Evolutionary conservation across 2,797 vertebrate species (phyloP), one percentile per base, ranked within the genome.

Genomic region (Sebastes kiyomatsui): DNA sequence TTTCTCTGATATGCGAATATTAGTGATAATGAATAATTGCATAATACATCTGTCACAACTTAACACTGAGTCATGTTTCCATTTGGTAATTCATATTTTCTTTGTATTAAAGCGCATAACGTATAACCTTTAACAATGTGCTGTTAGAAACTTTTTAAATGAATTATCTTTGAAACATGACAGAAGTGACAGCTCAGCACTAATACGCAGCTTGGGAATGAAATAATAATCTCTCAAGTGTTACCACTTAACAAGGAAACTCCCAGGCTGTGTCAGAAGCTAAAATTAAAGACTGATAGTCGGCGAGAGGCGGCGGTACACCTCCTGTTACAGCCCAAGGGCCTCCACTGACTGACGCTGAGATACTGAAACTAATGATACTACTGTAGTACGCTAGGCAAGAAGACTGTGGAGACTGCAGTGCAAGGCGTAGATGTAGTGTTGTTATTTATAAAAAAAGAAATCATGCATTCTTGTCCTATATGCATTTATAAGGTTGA

Each of bases 251-350:
- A 83, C 74, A 68, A 89, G 73, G 83, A 88, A 90, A 75, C 77
- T 88, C 88, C 79, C 72, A 27, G 75, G 69, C 80, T 81, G 66
- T 76, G 78, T 88, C 75, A 80, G 72, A 28, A 68, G 30, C 71
- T 85, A 68, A 85, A 90, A 82, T 87, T 78, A 88, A 88, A 87
- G 89, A 82, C 75, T 70, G 71, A 79, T 82, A 42, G 83, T 84
- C 80, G 65, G 58, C 82, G 71, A 82, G 80, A 84, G 70, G 82
- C 80, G 56, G 69, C 77, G 62, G 79, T 59, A 89, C 80, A 79
- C 85, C 78, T 70, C 70, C 59, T 16, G 72, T 75, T 80, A 64
- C 80, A 79, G 87, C 87, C 83, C 27, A 3, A 81, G 81, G 88
- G 85, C 60, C 85, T 92, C 77, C 77, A 55, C 61, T 54, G 82